Percentiles rank a stretch among this genome's conserved stretches.
phyloP scores from a whole-genome alignment of 1,140 invertebrate genomes.

The Elymnias hypermnestra region DNA sequence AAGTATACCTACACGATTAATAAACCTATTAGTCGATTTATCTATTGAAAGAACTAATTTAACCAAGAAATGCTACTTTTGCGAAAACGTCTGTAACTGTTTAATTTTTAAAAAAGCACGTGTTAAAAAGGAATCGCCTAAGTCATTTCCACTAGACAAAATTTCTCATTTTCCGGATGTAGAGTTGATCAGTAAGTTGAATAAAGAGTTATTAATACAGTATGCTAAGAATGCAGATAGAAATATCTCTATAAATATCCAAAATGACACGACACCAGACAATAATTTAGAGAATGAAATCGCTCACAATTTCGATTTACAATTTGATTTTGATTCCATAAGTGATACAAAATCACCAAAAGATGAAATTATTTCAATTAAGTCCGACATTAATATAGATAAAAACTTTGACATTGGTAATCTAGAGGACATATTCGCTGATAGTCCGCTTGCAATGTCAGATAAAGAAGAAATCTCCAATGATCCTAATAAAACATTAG shows the following conservation, averaged over 20 bases:
- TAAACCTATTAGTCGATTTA: conserved; percentile 62
- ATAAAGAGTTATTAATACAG: conserved; percentile 29
- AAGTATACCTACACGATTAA: conserved; percentile 38
- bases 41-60: conserved; percentile 41
- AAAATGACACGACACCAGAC: conserved; percentile 9
- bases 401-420: conserved; percentile 57
- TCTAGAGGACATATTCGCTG: conserved; percentile 63
- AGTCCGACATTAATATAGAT: conserved; percentile 3
- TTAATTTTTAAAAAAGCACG: conserved; percentile 27
- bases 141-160: conserved; percentile 19
- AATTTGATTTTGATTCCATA: conserved; percentile 36
- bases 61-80: conserved; percentile 42
- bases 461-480: conserved; percentile 19
- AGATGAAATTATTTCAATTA: conserved; percentile 8
- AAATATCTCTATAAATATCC: neutral
- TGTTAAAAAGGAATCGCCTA: conserved; percentile 14
- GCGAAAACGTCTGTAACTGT: conserved; percentile 44
- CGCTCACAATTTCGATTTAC: conserved; percentile 33
- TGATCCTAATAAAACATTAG: conserved; percentile 39
- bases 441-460: conserved; percentile 24
- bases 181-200: conserved; percentile 43
- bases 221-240: conserved; percentile 22
- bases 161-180: conserved; percentile 40
- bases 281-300: neutral
- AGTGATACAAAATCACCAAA: conserved; percentile 13